These are phyloP conservation scores for Archips xylosteana DNA, from an alignment of 2,888 invertebrate species.

Conservation along the genomic window DNA sequence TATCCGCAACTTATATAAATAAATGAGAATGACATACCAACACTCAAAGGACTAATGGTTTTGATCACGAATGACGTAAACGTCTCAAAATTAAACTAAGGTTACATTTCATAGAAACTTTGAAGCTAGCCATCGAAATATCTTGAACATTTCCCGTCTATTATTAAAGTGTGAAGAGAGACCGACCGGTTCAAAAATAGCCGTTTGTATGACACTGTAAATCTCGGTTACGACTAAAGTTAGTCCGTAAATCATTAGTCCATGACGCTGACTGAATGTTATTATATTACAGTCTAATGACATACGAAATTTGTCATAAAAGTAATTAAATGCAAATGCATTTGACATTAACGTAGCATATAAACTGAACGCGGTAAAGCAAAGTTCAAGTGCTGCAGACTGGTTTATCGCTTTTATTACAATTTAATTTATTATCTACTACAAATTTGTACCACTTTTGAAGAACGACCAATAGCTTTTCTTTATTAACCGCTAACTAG, in stretches of 20 bases:
- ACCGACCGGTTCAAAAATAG: conserved; percentile 78
- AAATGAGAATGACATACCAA: neutral
- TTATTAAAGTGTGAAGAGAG: conserved; percentile 80
- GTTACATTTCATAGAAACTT: conserved; percentile 69
- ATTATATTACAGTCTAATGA: conserved; percentile 73
- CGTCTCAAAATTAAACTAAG: conserved; percentile 49
- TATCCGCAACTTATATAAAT: neutral
- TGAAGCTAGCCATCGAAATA: conserved; percentile 66
- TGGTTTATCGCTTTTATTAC: neutral
- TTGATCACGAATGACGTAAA: neutral
- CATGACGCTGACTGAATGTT: conserved; percentile 67
- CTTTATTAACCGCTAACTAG: conserved; percentile 33
- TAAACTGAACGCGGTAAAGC: conserved; percentile 20
- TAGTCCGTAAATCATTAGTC: conserved; percentile 74
- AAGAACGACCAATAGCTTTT: conserved; percentile 2
- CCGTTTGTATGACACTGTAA: conserved; percentile 77
- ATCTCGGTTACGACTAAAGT: conserved; percentile 77
- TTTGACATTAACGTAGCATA: conserved; percentile 42
- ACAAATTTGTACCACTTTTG: neutral
- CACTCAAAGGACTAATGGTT: neutral
- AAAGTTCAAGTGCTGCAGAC: conserved; percentile 7
- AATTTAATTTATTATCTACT: neutral
- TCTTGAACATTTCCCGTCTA: conserved; percentile 78
- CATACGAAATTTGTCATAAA: conserved; percentile 64
- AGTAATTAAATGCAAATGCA: conserved; percentile 64